Evolutionary conservation across 1,140 invertebrate species (phyloP), one percentile per base, ranked within the genome.

Genomic region (Nylanderia fulva): DNA sequence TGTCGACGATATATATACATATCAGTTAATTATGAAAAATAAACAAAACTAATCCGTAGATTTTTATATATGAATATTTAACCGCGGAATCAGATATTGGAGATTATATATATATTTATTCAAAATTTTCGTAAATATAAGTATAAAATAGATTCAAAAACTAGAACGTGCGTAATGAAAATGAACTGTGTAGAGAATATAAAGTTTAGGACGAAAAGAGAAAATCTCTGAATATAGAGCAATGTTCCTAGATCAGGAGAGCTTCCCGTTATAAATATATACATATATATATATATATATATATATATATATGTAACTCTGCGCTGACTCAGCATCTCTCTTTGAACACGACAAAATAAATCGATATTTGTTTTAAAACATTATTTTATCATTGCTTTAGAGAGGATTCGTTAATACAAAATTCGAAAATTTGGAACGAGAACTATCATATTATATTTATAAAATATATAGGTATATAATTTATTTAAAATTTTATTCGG

Each of bases 161-260:
- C 2, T 9, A 15, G 11, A 29, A 77, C 18, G 15, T 29, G n/a
- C 27, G 18, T 33, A 58, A 9, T 2, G 1, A 9, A 63, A 63
- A 7, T 13, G 29, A 75, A 60, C 4, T 48, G 13, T 24, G 21
- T 36, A 15, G 21, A 68, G 45, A 66, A n/a, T 42, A 42, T 68
- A 79, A 77, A n/a, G n/a, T 77, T 79, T 66, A 66, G 61, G 33
- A 52, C 8, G 54, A 45, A 42, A 42, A 42, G 15, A 18, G 7
- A 39, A 54, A 66, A 79, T 79, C 11, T 45, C 13, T 42, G 60
- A 66, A 79, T 79, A 79, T 64, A 54, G 6, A 29, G 61, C 13
- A 29, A 52, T 79, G n/a, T 79, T 66, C 45, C 29, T 68, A 68
- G 5, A 15, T 45, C 29, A 54, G 42, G 13, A 45, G 13, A 77